Percentiles rank a stretch among this genome's conserved stretches.
Conservation (phyloP, 2,113 vertebrate species). For the Malurus elegans region DNA sequence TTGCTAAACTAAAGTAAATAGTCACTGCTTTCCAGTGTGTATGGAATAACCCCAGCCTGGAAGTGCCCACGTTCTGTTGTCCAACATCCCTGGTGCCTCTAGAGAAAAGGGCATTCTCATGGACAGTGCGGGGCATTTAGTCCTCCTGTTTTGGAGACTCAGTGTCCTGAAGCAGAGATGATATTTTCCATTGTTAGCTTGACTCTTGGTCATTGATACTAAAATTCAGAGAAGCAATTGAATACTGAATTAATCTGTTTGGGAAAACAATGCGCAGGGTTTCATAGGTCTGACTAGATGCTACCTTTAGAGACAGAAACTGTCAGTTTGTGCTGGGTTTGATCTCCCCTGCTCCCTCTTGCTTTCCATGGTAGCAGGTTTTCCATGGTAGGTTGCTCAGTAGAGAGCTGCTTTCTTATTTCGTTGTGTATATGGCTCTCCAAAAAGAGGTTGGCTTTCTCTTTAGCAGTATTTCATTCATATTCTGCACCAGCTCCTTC, state of each 20-base stretch:
- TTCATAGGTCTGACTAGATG: neutral
- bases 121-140: rapidly evolving
- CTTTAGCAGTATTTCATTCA: neutral
- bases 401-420: neutral
- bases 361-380: too few species aligned
- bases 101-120: neutral
- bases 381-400: neutral
- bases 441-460: neutral
- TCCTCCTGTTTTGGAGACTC: neutral
- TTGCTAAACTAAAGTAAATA: neutral
- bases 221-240: neutral
- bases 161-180: neutral
- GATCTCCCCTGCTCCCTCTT: neutral
- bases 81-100: neutral
- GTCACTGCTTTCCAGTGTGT: neutral
- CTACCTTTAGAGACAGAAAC: neutral
- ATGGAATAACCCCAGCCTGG: neutral
- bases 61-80: neutral
- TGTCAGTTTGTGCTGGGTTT: neutral
- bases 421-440: neutral
- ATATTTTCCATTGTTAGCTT: neutral
- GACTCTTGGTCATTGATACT: neutral
- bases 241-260: neutral
- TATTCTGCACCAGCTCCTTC: neutral
- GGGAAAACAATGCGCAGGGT: neutral